phyloP scores from a whole-genome alignment of 2,888 invertebrate genomes.

The Coleophora deauratella region DNA sequence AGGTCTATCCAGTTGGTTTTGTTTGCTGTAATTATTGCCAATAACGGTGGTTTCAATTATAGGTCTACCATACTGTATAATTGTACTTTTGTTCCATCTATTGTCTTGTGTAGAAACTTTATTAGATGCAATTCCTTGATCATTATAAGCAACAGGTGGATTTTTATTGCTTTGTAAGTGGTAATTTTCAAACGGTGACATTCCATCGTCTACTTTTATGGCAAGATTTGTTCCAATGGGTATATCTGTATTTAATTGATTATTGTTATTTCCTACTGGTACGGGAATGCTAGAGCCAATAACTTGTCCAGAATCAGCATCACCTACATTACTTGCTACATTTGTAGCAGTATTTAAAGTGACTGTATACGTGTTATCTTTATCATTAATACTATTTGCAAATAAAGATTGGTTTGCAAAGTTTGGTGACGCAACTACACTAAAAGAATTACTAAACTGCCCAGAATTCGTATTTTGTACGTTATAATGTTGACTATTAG shows the following conservation, averaged over 20 bases:
- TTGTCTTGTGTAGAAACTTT: constrained; percentile 43
- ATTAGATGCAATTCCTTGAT: constrained; percentile 26
- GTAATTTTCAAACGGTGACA: constrained; percentile 23
- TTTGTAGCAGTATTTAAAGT: constrained; percentile 57
- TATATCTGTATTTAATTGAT: constrained; percentile 54
- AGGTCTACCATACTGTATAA: constrained; percentile 12
- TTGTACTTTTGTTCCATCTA: constrained; percentile 51
- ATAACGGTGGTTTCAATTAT: constrained; percentile 20
- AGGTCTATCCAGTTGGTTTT: constrained; percentile 17
- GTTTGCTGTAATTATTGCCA: constrained; percentile 20
- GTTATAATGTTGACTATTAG: constrained; percentile 19
- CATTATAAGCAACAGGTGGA: constrained; percentile 29
- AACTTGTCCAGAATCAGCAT: constrained; percentile 38
- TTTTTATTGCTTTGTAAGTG: constrained; percentile 38
- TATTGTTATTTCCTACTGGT: constrained; percentile 40
- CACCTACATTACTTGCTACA: constrained; percentile 39
- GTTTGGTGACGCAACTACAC: constrained; percentile 29
- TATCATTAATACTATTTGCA: constrained; percentile 28
- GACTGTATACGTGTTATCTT: constrained; percentile 48
- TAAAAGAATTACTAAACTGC: constrained; percentile 28
- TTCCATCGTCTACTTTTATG: constrained; percentile 59
- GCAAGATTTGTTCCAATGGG: constrained; percentile 69
- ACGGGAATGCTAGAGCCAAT: constrained; percentile 55
- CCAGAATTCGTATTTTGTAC: constrained; percentile 11
- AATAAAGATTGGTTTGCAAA: constrained; percentile 35